These are phyloP conservation scores for Rhinophrynus dorsalis DNA, from an alignment of 2,797 vertebrate genomes.

Conservation along the genomic window DNA sequence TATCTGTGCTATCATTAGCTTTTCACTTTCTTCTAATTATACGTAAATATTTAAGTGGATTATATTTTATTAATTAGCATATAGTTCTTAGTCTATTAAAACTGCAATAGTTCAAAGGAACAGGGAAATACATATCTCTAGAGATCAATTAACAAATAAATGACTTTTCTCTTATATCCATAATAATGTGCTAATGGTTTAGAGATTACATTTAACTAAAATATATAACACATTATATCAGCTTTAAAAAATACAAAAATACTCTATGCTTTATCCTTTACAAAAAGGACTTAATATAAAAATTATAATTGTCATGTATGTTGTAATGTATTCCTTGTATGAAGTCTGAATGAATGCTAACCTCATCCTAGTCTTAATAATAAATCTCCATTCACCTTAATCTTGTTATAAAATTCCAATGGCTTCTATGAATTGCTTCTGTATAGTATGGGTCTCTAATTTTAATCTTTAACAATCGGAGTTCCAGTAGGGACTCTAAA, in stretches of 20 bases:
- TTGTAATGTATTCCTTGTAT: not conserved
- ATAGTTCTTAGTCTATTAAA: slow-evolving; percentile 17
- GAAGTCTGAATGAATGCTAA: too few relatives aligned
- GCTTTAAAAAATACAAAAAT: not conserved
- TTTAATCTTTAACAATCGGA: too few relatives aligned
- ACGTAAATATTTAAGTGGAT: slow-evolving; percentile 36
- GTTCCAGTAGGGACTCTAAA: too few relatives aligned
- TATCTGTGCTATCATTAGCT: slow-evolving; percentile 16
- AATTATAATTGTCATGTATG: not conserved
- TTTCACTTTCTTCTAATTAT: slow-evolving; percentile 26
- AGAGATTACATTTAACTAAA: slow-evolving; percentile 19
- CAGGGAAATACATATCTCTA: slow-evolving; percentile 15
- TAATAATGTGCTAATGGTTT: slow-evolving; percentile 17
- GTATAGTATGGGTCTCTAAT: too few relatives aligned
- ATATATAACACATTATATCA: slow-evolving; percentile 3
- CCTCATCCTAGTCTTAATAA: too few relatives aligned
- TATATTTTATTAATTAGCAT: slow-evolving; percentile 38
- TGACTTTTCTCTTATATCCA: not conserved
- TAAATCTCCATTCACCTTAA: too few relatives aligned
- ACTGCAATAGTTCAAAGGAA: slow-evolving; percentile 16
- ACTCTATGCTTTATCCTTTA: not conserved
- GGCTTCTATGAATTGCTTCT: too few relatives aligned
- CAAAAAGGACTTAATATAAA: not conserved
- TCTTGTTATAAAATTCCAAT: too few relatives aligned
- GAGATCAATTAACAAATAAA: slow-evolving; percentile 28